Evolutionary conservation across 1,140 invertebrate species (phyloP), one percentile per base, ranked within the genome.

Genomic region (Metaphire vulgaris): DNA sequence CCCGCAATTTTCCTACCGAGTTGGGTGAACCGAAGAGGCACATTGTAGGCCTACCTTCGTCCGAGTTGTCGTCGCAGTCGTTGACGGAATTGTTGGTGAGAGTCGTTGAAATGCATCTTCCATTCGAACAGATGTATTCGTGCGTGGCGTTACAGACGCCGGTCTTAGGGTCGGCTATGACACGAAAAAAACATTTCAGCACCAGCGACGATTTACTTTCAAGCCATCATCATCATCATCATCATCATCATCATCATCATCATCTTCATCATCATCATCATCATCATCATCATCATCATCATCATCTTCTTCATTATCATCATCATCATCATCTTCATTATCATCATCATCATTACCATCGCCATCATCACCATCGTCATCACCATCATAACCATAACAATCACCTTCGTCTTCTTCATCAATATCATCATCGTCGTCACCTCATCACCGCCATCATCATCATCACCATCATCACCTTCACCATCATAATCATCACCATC

Each of bases 31-130:
- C n/a, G n/a, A n/a, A n/a, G n/a, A n/a, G n/a, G n/a, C n/a, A n/a
- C n/a, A n/a, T n/a, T n/a, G n/a, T n/a, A n/a, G n/a, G n/a, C n/a
- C 41, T 56, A 56, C 41, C 41, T 56, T 56, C 41, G 41, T 56
- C 41, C 6, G 41, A 56, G 21, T 56, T 56, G 41, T 56, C 41
- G 6, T 12, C 6, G 41, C 41, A 56, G 41, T 56, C 41, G 41
- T 56, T 56, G 41, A 56, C 41, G 21, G 41, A 56, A 56, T 56
- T 56, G 41, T 56, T 56, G 41, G 41, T 56, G 6, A 12, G 6
- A 12, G 6, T 21, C 6, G 21, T 6, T 12, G 41, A 6, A 56
- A 56, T 56, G 41, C 41, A 56, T 21, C 41, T 6, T 12, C 41
- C 41, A 56, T 56, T 56, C 6, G 41, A 56, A 56, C 41, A 56